Conservation (phyloP, 2,113 vertebrate species). For the Clarias magur region DNA sequence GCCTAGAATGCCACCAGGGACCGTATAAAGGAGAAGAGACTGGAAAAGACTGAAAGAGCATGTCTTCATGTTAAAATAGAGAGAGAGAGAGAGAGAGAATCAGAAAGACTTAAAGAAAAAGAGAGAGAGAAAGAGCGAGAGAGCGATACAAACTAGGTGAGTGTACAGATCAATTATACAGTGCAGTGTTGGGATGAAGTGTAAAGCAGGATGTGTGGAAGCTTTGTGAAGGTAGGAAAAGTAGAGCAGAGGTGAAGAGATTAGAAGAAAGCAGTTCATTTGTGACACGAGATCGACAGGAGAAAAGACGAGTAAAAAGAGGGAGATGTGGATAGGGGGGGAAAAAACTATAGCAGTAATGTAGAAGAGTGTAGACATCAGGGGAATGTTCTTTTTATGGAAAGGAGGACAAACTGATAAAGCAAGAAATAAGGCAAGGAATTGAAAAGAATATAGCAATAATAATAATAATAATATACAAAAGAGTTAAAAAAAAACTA, state of each 20-base stretch:
- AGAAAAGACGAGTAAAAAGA: neutral
- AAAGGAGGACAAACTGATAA: neutral
- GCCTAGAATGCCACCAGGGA: constrained; percentile 67
- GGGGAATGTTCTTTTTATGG: neutral
- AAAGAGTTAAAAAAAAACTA: too few species aligned
- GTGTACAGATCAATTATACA: neutral
- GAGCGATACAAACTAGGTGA: neutral
- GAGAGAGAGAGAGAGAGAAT: too few species aligned
- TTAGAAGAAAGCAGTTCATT: constrained; percentile 67
- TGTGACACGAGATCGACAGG: neutral
- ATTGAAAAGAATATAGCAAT: too few species aligned
- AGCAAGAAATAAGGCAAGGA: neutral
- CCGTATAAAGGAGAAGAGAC: constrained; percentile 27
- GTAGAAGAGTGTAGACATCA: neutral
- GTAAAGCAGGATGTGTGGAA: neutral
- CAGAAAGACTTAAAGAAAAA: neutral
- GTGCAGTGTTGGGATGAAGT: neutral
- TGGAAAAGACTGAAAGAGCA: too few species aligned
- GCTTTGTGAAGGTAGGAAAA: constrained; percentile 61
- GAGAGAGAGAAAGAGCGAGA: constrained; percentile 20
- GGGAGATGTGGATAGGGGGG: fast-evolving
- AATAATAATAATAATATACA: neutral
- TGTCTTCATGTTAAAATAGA: too few species aligned
- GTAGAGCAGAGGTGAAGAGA: constrained; percentile 60
- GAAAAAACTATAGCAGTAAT: neutral